Percentiles rank a stretch among this genome's conserved stretches.
phyloP scores from a whole-genome alignment of 2,797 vertebrate species.

The Falco columbarius region DNA sequence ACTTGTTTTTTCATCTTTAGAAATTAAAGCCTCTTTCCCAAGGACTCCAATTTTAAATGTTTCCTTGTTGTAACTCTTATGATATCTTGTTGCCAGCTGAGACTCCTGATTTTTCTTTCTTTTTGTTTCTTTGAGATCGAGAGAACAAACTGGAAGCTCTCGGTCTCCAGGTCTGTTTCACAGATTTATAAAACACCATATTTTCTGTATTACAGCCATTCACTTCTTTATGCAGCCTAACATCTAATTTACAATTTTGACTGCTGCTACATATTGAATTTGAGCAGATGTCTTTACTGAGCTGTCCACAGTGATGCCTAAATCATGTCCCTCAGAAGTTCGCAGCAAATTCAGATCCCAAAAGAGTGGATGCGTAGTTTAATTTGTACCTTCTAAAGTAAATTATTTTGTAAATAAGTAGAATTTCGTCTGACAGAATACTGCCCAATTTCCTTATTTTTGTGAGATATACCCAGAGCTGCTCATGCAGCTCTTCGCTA shows the following conservation, averaged over 20 bases:
- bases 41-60: conserved; percentile 1
- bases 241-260: conserved; percentile 67
- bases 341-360: not conserved
- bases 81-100: conserved; percentile 5
- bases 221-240: conserved; percentile 55
- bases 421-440: not conserved
- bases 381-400: not conserved
- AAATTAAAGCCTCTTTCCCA: conserved; percentile 23
- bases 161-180: conserved; percentile 37
- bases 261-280: conserved; percentile 50
- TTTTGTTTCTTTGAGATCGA: conserved; percentile 37
- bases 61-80: conserved; percentile 33
- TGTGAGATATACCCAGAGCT: not conserved
- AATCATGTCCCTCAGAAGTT: not conserved
- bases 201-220: conserved; percentile 48
- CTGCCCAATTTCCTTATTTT: not conserved
- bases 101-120: not conserved
- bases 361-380: not conserved
- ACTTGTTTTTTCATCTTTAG: conserved; percentile 24
- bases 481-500: not conserved
- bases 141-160: conserved; percentile 34
- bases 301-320: conserved; percentile 1
- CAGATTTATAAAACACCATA: conserved; percentile 61
- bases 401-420: not conserved
- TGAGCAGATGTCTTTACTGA: conserved; percentile 60